Evolutionary conservation across 2,888 invertebrate species (phyloP).

Genomic region (Drosophila imparisetae): DNA sequence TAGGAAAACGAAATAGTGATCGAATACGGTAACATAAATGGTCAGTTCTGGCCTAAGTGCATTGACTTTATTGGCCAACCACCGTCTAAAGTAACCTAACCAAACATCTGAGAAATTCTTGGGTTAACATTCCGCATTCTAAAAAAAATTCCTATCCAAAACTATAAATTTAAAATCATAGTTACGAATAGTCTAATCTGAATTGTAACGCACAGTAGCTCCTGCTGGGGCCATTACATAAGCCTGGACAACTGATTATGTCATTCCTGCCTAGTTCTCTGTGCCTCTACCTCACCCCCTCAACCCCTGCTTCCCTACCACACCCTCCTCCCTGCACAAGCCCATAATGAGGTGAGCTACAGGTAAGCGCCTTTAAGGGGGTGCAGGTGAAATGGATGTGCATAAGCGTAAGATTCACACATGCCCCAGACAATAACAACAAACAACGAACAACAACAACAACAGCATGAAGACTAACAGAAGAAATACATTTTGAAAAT

Average conservation of each 20-base stretch:
- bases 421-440: constrained; percentile 43
- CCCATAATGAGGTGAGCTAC: constrained; percentile 22
- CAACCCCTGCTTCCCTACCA: not conserved
- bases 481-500: constrained; percentile 78
- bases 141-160: not conserved
- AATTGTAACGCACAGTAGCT: constrained; percentile 32
- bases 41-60: not conserved
- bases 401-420: constrained; percentile 74
- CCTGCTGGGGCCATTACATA: constrained; percentile 19
- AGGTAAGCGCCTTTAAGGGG: constrained; percentile 38
- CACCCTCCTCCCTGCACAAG: not conserved
- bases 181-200: not conserved
- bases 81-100: not conserved
- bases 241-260: constrained; percentile 51
- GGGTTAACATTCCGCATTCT: not conserved
- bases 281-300: not conserved
- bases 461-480: constrained; percentile 45
- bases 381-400: constrained; percentile 42
- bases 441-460: constrained; percentile 12
- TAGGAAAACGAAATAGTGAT: not conserved
- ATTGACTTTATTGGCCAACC: not conserved
- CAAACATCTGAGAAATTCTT: not conserved
- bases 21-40: not conserved
- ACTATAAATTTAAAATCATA: constrained; percentile 1
- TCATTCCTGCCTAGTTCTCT: constrained; percentile 33